phyloP scores from a whole-genome alignment of 1,140 invertebrate genomes.

The Brachystomella parvula region DNA sequence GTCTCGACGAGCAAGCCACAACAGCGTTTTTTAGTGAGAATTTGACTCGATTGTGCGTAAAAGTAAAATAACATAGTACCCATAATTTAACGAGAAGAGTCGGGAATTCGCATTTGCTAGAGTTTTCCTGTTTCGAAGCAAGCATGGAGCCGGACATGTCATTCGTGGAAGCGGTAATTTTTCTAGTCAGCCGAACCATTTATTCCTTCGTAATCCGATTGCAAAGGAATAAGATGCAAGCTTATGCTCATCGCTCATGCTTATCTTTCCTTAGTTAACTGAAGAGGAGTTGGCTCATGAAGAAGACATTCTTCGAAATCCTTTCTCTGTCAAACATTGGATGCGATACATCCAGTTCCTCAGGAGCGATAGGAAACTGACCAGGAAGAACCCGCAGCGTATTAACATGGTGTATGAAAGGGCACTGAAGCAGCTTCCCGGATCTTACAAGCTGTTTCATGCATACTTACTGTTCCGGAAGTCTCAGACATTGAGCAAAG shows the following conservation, averaged over 20 bases:
- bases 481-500: conserved; percentile 54
- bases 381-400: conserved; percentile 71
- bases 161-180: neutral
- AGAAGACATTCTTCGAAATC: conserved; percentile 95
- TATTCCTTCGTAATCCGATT: neutral
- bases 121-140: conserved; percentile 3
- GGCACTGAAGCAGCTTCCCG: conserved; percentile 89
- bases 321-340: conserved; percentile 96
- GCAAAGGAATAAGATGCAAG: neutral
- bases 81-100: too few relatives aligned
- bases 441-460: conserved; percentile 98
- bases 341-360: conserved; percentile 87
- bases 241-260: neutral
- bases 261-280: conserved; percentile 51
- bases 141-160: conserved; percentile 1
- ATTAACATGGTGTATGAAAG: conserved; percentile 92
- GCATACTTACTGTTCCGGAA: conserved; percentile 81
- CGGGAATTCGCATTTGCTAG: too few relatives aligned
- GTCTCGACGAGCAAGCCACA: too few relatives aligned
- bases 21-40: too few relatives aligned
- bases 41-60: too few relatives aligned
- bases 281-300: conserved; percentile 95
- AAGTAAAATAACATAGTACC: too few relatives aligned
- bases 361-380: conserved; percentile 28
- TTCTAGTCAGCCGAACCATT: too few relatives aligned